Percentiles rank a stretch among this genome's conserved stretches.
Conservation (phyloP, 2,797 vertebrate species). For the Darevskia nairensis region DNA sequence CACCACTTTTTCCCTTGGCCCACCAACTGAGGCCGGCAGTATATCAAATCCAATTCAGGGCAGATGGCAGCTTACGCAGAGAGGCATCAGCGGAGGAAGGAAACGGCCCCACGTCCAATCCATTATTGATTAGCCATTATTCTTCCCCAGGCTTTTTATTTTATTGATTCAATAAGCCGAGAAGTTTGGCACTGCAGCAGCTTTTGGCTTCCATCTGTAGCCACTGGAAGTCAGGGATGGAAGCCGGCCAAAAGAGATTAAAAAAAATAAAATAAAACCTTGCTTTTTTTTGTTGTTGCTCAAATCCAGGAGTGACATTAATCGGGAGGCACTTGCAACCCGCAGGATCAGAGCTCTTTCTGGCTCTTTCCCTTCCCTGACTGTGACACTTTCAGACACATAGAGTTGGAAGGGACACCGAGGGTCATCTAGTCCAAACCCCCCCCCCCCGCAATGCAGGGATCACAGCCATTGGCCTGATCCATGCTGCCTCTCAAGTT, state of each 20-base stretch:
- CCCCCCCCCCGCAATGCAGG: too few relatives aligned
- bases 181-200: background rate
- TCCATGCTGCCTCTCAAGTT: too few relatives aligned
- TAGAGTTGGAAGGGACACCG: too few relatives aligned
- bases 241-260: background rate
- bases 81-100: background rate
- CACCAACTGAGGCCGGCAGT: background rate
- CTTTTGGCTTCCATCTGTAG: background rate
- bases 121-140: constrained; percentile 14
- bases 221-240: background rate
- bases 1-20: background rate
- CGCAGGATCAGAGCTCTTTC: too few relatives aligned
- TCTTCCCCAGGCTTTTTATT: background rate
- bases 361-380: too few relatives aligned
- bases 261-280: background rate
- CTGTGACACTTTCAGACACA: too few relatives aligned
- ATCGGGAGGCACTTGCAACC: background rate
- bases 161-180: background rate
- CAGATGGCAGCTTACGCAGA: background rate
- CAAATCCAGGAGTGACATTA: background rate
- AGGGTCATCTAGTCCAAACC: too few relatives aligned
- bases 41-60: background rate
- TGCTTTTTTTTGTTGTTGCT: background rate
- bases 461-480: too few relatives aligned
- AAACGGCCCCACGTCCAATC: background rate